Percentiles rank a stretch among this genome's conserved stretches.
These are phyloP conservation scores for Wasmannia auropunctata DNA, from an alignment of 1,140 invertebrate species.

Conservation along the genomic window DNA sequence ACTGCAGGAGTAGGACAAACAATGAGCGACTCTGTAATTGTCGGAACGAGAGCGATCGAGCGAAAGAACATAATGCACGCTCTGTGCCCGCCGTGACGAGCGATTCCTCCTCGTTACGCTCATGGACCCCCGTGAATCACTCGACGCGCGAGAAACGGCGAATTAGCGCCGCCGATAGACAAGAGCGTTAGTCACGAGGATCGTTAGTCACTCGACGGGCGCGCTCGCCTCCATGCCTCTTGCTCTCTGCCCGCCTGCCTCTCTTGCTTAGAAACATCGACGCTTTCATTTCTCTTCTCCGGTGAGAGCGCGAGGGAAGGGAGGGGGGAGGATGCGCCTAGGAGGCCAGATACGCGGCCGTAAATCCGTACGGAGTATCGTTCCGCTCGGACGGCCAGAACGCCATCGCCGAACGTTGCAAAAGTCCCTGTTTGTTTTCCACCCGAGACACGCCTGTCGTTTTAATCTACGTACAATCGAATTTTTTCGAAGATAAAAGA, in stretches of 20 bases:
- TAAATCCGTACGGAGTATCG: conserved; percentile 29
- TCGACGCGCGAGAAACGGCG: conserved; percentile 75
- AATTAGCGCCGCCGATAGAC: conserved; percentile 77
- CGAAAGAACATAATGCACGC: conserved; percentile 77
- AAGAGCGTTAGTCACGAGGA: conserved; percentile 73
- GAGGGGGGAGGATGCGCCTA: conserved; percentile 9
- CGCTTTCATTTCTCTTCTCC: conserved; percentile 39
- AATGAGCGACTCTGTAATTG: conserved; percentile 74
- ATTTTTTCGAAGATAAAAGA: neutral
- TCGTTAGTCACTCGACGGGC: conserved; percentile 72
- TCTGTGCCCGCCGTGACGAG: conserved; percentile 74
- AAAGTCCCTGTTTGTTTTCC: neutral
- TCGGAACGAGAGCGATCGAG: conserved; percentile 70
- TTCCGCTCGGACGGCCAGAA: neutral
- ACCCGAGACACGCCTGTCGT: neutral
- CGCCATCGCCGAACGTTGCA: conserved; percentile 13
- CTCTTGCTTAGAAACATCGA: conserved; percentile 20
- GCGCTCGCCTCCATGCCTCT: conserved; percentile 40
- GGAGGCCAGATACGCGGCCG: neutral
- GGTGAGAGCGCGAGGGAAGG: too few relatives aligned
- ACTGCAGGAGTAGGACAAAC: conserved; percentile 16
- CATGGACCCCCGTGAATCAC: conserved; percentile 77
- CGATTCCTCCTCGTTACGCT: conserved; percentile 79
- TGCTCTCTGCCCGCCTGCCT: too few relatives aligned
- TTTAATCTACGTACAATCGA: neutral